Percentiles rank a stretch among this genome's conserved stretches.
Evolutionary conservation across 2,888 invertebrate species (phyloP).

Genomic region (Netelia fuscicornis): DNA sequence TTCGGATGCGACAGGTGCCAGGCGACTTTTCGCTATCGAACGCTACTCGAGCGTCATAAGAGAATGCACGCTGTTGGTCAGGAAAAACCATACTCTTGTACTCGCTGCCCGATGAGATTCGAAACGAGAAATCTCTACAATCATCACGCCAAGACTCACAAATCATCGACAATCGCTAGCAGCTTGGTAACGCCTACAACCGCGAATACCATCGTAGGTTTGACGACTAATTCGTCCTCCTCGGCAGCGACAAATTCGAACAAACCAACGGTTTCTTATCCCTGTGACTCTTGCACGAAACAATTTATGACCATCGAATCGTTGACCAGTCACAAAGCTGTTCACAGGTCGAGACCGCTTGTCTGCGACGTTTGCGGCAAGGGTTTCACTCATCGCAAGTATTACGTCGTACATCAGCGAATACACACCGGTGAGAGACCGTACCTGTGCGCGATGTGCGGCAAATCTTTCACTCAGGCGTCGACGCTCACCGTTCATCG

Average conservation of each 20-base stretch:
- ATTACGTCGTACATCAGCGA: slow-evolving; percentile 83
- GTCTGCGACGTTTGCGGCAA: slow-evolving; percentile 84
- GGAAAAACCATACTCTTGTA: slow-evolving; percentile 83
- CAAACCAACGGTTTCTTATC: slow-evolving; percentile 69
- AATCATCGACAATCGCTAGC: slow-evolving; percentile 61
- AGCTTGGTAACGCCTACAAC: slow-evolving; percentile 16
- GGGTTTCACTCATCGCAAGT: slow-evolving; percentile 83
- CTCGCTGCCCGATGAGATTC: slow-evolving; percentile 83
- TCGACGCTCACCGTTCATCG: slow-evolving; percentile 83
- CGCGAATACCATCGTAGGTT: background rate
- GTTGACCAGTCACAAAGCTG: slow-evolving; percentile 81
- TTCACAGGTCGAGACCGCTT: slow-evolving; percentile 82
- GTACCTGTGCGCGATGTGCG: slow-evolving; percentile 85
- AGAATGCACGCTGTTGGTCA: slow-evolving; percentile 81
- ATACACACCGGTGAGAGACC: slow-evolving; percentile 85
- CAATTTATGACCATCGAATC: slow-evolving; percentile 81
- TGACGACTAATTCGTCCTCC: slow-evolving; percentile 5
- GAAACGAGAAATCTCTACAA: slow-evolving; percentile 83
- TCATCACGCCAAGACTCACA: slow-evolving; percentile 84
- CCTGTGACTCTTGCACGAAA: slow-evolving; percentile 82
- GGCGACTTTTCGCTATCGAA: slow-evolving; percentile 83
- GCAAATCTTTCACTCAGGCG: slow-evolving; percentile 83
- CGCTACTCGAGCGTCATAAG: slow-evolving; percentile 82
- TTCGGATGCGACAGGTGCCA: slow-evolving; percentile 82
- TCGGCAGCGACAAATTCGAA: slow-evolving; percentile 20